Conservation (phyloP, 2,113 vertebrate genomes). For the Pelecanus crispus region DNA sequence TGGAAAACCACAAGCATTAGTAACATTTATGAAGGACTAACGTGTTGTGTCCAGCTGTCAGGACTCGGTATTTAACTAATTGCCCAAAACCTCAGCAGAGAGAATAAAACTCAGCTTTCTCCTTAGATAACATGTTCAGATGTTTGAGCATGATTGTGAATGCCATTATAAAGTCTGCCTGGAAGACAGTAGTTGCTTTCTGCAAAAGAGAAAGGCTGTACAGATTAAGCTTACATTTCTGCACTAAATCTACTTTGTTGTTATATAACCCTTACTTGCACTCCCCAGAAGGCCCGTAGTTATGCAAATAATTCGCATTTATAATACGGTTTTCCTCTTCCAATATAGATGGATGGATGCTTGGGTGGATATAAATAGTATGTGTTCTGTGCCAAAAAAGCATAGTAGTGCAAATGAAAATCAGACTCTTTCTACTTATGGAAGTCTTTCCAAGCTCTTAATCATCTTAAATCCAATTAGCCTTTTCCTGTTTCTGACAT, state of each 20-base stretch:
- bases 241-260: not conserved
- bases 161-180: not conserved
- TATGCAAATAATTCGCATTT: constrained; percentile 40
- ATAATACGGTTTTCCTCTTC: not conserved
- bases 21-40: not conserved
- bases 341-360: not conserved
- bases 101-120: not conserved
- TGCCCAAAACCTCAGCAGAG: not conserved
- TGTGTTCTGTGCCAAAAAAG: not conserved
- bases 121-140: not conserved
- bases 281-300: not conserved
- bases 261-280: not conserved
- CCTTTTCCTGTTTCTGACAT: constrained; percentile 45
- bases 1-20: not conserved
- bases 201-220: not conserved
- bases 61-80: not conserved
- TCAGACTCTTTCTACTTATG: constrained; percentile 22
- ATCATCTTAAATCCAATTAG: constrained; percentile 57
- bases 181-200: not conserved
- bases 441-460: constrained; percentile 46
- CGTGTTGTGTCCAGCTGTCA: not conserved
- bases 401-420: not conserved
- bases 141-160: not conserved
- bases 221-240: not conserved
- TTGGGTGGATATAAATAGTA: constrained; percentile 32